Evolutionary conservation across 2,888 invertebrate genomes (phyloP).

Genomic region (Ptychoptera contaminata): DNA sequence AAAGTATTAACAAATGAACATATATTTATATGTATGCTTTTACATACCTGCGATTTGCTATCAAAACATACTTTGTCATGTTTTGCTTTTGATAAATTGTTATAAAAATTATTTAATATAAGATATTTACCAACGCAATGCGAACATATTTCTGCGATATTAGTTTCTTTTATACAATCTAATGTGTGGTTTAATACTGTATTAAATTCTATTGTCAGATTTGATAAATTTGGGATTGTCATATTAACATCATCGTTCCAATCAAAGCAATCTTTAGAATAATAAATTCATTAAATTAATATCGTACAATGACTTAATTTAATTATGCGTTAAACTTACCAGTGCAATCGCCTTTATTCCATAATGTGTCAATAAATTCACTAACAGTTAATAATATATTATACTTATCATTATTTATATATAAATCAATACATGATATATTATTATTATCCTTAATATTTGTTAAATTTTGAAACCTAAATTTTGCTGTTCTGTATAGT

Average conservation of each 20-base stretch:
- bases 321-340: too few relatives aligned
- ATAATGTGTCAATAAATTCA: too few relatives aligned
- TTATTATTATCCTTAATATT: too few relatives aligned
- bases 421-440: too few relatives aligned
- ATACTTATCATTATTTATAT: too few relatives aligned
- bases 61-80: slow-evolving; percentile 2
- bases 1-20: not conserved
- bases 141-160: not conserved
- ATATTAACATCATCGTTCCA: not conserved
- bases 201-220: not conserved
- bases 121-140: not conserved
- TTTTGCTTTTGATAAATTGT: not conserved
- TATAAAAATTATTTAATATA: not conserved
- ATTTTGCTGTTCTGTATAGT: too few relatives aligned
- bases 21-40: not conserved
- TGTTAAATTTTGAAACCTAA: too few relatives aligned
- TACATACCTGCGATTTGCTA: not conserved
- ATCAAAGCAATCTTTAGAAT: slow-evolving; percentile 1
- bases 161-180: not conserved
- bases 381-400: too few relatives aligned
- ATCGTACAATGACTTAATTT: too few relatives aligned
- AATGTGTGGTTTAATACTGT: not conserved
- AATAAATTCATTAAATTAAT: too few relatives aligned
- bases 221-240: not conserved
- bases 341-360: too few relatives aligned